Percentiles rank a stretch among this genome's conserved stretches.
Evolutionary conservation across 53 echinoderm and acorn worm species (phyloP).

Genomic region (Holothuria leucospilota): DNA sequence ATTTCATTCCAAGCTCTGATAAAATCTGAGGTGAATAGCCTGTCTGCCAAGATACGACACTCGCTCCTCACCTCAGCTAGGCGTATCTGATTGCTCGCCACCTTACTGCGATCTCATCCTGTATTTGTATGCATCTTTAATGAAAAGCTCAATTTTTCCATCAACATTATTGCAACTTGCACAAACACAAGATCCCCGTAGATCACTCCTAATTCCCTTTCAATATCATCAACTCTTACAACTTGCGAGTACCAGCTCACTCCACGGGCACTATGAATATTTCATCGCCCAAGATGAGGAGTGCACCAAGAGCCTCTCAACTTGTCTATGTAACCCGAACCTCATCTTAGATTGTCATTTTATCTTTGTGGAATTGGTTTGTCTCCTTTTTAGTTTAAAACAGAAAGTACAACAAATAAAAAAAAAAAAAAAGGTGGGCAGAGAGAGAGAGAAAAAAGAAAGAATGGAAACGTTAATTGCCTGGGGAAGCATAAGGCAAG

Average conservation of each 20-base stretch:
- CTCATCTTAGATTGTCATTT: conserved; percentile 47
- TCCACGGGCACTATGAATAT: conserved; percentile 51
- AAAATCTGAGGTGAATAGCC: conserved; percentile 52
- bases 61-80: conserved; percentile 46
- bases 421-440: neutral
- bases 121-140: conserved; percentile 50
- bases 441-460: neutral
- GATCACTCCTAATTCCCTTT: conserved; percentile 52
- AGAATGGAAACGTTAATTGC: conserved; percentile 6
- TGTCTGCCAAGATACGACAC: conserved; percentile 43
- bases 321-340: conserved; percentile 49
- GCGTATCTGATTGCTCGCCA: conserved; percentile 51
- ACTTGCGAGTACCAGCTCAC: conserved; percentile 42
- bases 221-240: conserved; percentile 43
- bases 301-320: conserved; percentile 42
- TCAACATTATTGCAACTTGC: conserved; percentile 46
- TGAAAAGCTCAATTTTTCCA: conserved; percentile 48
- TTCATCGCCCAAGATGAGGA: conserved; percentile 49
- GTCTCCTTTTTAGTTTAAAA: conserved; percentile 20
- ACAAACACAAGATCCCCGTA: conserved; percentile 48
- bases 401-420: too few species aligned
- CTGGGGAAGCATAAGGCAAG: conserved; percentile 21
- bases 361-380: conserved; percentile 38
- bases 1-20: conserved; percentile 37
- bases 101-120: conserved; percentile 36